Evolutionary conservation across 2,113 vertebrate species (phyloP).

Genomic region (Cololabis saira): DNA sequence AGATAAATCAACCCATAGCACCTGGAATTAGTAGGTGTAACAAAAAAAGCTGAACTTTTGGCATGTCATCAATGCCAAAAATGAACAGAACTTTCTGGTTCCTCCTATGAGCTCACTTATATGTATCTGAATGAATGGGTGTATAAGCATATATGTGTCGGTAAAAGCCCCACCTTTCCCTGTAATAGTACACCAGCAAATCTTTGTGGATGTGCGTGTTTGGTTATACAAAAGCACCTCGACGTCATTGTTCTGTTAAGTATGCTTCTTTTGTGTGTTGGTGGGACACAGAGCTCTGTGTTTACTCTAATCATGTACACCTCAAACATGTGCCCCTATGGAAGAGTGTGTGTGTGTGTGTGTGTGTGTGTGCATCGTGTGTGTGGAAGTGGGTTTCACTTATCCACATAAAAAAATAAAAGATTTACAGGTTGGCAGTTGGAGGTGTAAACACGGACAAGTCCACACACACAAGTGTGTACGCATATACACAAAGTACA

Average conservation of each 20-base stretch:
- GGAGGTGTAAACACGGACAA: constrained; percentile 63
- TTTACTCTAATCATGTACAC: constrained; percentile 51
- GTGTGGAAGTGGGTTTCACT: constrained; percentile 17
- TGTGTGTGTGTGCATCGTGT: neutral
- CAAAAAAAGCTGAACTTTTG: neutral
- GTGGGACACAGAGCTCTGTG: constrained; percentile 51
- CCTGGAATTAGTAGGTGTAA: too few relatives aligned
- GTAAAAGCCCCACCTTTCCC: constrained; percentile 5
- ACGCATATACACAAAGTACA: constrained; percentile 42
- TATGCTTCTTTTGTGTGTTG: constrained; percentile 55
- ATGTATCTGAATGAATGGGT: neutral
- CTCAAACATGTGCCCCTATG: constrained; percentile 45
- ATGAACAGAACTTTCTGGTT: constrained; percentile 22
- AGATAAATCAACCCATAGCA: too few relatives aligned
- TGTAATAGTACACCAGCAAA: constrained; percentile 41
- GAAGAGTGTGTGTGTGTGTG: constrained; percentile 3
- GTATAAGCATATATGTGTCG: constrained; percentile 16
- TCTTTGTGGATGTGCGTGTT: constrained; percentile 32
- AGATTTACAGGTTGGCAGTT: constrained; percentile 60
- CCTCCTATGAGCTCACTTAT: constrained; percentile 7
- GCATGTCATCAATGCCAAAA: neutral
- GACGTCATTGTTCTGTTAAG: constrained; percentile 41
- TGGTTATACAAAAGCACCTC: constrained; percentile 29
- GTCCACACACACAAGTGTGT: constrained; percentile 41
- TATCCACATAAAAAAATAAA: constrained; percentile 24